Conservation (phyloP, 1,140 invertebrate species). For the Solenopsis invicta region DNA sequence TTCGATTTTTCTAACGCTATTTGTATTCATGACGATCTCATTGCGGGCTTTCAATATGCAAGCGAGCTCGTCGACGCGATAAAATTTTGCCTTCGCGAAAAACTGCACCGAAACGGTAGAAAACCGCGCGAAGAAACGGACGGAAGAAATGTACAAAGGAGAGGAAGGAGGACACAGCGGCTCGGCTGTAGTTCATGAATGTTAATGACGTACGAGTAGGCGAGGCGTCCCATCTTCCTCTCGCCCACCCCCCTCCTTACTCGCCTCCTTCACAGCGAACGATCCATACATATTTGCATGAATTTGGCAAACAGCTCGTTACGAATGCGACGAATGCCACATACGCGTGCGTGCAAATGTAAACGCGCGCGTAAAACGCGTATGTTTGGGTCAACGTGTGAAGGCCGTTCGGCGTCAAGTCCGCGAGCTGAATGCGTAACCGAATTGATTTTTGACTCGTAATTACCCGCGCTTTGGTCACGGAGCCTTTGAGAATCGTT, state of each 20-base stretch:
- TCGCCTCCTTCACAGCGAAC: conserved; percentile 28
- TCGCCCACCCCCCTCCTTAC: background rate
- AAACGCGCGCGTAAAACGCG: conserved; percentile 12
- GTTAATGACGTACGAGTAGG: conserved; percentile 79
- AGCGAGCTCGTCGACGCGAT: conserved; percentile 47
- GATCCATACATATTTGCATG: conserved; percentile 81
- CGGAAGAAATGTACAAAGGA: conserved; percentile 10
- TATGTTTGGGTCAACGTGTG: conserved; percentile 72
- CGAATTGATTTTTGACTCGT: conserved; percentile 52
- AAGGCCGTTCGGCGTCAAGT: conserved; percentile 69
- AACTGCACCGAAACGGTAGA: conserved; percentile 49
- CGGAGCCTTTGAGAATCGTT: conserved; percentile 16
- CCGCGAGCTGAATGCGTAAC: conserved; percentile 47
- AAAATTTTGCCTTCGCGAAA: conserved; percentile 58
- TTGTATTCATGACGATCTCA: conserved; percentile 50
- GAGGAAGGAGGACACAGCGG: background rate
- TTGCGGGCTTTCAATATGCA: conserved; percentile 27
- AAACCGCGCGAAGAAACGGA: conserved; percentile 10
- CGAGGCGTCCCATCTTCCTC: conserved; percentile 46
- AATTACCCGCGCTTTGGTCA: conserved; percentile 42
- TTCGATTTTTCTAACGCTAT: conserved; percentile 55
- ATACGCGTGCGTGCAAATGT: conserved; percentile 36
- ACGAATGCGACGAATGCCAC: conserved; percentile 72
- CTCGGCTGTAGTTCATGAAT: conserved; percentile 79
- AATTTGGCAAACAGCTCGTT: conserved; percentile 84